Base-by-base conservation (phyloP, 1,140 invertebrate genomes). In the Venturia canescens region DNA sequence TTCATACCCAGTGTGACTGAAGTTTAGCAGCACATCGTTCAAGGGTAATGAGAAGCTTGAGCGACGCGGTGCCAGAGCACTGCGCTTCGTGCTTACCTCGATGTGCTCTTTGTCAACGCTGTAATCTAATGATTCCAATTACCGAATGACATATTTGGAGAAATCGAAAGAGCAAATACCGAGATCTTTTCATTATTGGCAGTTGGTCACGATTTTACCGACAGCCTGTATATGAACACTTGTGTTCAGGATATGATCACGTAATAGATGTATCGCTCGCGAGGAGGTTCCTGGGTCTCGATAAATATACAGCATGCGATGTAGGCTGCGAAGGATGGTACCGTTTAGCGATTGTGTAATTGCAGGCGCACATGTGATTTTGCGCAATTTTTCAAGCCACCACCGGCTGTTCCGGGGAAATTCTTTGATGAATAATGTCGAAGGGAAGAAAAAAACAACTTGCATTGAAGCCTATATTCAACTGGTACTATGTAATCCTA, bases 301-400 rank as follows among this genome's bases (percentile, higher is more conserved):
- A 70, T 70, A 70, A 70, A 21, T 70, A 70, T 70, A 67, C 27
- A 57, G 21, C 21, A 57, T 57, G 44, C 44, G 18, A 27, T 67
- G 23, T 34, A 21, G 15, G 67, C 26, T 29, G 31, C 67, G 67
- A 70, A 70, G 67, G 27, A 70, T 70, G 18, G 26, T n/a, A 34
- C 3, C 67, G 31, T 34, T 70, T 31, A 29, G 16, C 27, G 38
- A 34, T 29, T 70, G 16, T 29, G 31, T 70, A 70, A 70, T 70
- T 70, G 67, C 27, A 7, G 13, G 27, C 31, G 53, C 53, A 23
- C 53, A 57, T 57, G 21, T 57, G 21, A n/a, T 29, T 70, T 15
- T n/a, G 6, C 67, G 16, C 38, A 31, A 18, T 70, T 70, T 70
- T 70, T 70, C 53, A 23, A 57, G 53, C 1, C 53, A 23, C 53